Evolutionary conservation across 2,113 vertebrate species (phyloP).

Genomic region (Oreochromis aureus): DNA sequence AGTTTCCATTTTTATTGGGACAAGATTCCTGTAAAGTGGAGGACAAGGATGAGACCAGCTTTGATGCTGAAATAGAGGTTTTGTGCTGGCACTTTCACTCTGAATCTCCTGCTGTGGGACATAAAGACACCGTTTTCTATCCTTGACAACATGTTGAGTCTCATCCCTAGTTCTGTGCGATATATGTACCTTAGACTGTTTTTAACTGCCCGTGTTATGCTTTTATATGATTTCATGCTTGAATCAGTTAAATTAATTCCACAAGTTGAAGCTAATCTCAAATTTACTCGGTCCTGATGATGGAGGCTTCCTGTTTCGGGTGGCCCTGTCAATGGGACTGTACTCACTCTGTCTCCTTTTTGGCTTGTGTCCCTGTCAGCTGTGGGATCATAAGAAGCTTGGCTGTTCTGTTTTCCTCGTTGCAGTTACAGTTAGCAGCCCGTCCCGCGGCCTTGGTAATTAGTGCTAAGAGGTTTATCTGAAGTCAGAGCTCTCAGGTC

Average conservation of each 20-base stretch:
- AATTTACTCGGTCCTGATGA: neutral
- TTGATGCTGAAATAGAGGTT: neutral
- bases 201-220: neutral
- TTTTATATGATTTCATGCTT: neutral
- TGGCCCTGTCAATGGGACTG: neutral
- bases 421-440: neutral
- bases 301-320: neutral
- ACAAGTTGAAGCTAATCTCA: neutral
- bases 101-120: neutral
- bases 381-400: constrained; percentile 13
- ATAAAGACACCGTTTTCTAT: neutral
- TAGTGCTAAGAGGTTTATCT: constrained; percentile 61
- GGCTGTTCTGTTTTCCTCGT: constrained; percentile 3
- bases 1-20: neutral
- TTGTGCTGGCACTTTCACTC: neutral
- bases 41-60: accelerated
- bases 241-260: neutral
- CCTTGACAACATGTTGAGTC: neutral
- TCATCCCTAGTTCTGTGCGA: neutral
- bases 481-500: constrained; percentile 37
- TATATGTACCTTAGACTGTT: too few species aligned
- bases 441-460: constrained; percentile 29
- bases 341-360: neutral
- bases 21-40: neutral
- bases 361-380: neutral